Conservation (phyloP, 64 coral and sea anemone species). For the Astreopora myriophthalma region DNA sequence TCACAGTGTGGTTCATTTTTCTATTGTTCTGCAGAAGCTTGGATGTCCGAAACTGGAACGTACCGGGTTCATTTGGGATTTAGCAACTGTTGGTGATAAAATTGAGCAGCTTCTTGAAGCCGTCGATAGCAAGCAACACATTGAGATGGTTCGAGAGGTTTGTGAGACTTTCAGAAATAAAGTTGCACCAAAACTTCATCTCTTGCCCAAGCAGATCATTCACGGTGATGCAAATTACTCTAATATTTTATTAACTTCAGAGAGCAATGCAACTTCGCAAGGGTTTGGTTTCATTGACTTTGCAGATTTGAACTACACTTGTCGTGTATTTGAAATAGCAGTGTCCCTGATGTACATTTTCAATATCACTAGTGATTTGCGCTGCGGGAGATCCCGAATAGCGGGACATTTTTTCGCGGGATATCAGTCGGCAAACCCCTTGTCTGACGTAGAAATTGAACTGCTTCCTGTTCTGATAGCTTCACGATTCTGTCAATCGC, state of each 20-base stretch:
- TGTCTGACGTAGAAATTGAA: constrained; percentile 47
- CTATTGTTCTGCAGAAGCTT: background rate
- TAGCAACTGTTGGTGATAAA: background rate
- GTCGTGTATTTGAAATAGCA: constrained; percentile 57
- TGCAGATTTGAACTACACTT: constrained; percentile 34
- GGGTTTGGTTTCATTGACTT: constrained; percentile 67
- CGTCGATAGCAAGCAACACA: constrained; percentile 5
- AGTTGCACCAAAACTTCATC: constrained; percentile 4
- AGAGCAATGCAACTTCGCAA: background rate
- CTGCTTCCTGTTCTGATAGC: constrained; percentile 33
- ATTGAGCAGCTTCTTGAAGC: constrained; percentile 13
- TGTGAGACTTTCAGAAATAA: constrained; percentile 24
- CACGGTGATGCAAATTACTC: constrained; percentile 66
- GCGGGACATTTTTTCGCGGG: constrained; percentile 70
- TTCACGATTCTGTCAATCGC: constrained; percentile 52
- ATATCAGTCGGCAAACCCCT: constrained; percentile 54
- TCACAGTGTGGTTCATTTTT: background rate
- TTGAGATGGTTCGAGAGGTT: constrained; percentile 35
- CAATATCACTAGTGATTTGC: constrained; percentile 14
- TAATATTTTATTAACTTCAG: constrained; percentile 31
- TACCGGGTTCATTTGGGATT: background rate
- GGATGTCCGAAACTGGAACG: background rate
- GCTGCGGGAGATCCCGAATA: constrained; percentile 8
- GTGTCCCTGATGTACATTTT: constrained; percentile 44
- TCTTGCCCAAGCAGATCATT: constrained; percentile 55